phyloP scores from a whole-genome alignment of 2,113 vertebrate species.

The Pelecanus crispus region DNA sequence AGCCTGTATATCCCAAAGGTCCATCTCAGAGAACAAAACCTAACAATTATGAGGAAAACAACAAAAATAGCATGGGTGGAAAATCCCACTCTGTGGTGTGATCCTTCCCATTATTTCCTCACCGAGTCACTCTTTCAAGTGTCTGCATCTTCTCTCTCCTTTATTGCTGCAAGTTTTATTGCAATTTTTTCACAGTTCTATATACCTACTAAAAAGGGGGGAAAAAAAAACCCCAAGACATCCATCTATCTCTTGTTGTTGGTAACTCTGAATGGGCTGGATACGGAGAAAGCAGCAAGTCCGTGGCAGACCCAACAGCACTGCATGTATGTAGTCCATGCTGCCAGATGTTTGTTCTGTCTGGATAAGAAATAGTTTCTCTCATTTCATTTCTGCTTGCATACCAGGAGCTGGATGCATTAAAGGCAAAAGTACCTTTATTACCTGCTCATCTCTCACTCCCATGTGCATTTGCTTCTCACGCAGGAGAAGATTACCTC shows the following conservation, averaged over 20 bases:
- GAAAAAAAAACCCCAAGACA: not conserved
- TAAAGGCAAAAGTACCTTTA: constrained; percentile 11
- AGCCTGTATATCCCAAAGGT: not conserved
- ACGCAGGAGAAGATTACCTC: not conserved
- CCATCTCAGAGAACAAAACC: not conserved
- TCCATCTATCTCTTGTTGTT: not conserved
- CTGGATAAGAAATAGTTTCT: not conserved
- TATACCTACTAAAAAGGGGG: not conserved
- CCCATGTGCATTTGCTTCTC: not conserved
- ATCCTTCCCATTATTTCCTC: not conserved
- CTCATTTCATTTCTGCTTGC: not conserved
- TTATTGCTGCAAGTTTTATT: not conserved
- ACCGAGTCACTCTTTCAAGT: fast-evolving
- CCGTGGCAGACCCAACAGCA: not conserved
- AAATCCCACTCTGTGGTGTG: not conserved
- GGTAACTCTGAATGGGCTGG: not conserved
- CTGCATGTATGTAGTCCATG: not conserved
- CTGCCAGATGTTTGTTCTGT: not conserved
- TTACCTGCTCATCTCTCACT: constrained; percentile 22
- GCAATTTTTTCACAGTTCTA: not conserved
- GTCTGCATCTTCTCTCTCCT: not conserved
- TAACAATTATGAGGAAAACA: not conserved
- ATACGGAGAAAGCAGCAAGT: not conserved
- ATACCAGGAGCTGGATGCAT: not conserved
- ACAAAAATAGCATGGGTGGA: not conserved